Evolutionary conservation across 1,140 invertebrate species (phyloP), one percentile per base, ranked within the genome.

Genomic region (Formica selysi): DNA sequence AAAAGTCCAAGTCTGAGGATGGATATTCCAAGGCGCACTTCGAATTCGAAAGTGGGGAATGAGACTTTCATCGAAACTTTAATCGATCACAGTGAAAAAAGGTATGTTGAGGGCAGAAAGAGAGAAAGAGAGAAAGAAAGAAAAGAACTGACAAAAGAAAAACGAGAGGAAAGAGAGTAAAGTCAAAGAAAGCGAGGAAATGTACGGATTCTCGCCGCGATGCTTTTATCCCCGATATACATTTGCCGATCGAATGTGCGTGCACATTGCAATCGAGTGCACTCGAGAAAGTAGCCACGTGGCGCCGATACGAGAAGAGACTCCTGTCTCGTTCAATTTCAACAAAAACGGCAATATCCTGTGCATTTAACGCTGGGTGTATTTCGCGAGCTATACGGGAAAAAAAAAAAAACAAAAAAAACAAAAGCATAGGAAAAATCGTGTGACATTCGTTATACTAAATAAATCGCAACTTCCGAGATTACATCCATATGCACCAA

Each of bases 251-350:
- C 36, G 48, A 51, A 51, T 51, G 54, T 74, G 79, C 68, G 79
- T 73, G 68, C 74, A 26, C 61, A 54, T 22, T 51, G 71, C 71
- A 59, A 87, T 87, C 73, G 87, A 87, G 79, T 61, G 67, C 73
- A 78, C 73, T 89, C 51, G 86, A 85, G 80, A 89, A 89, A 89
- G 73, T 73, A 74, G 68, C 51, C 71, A 65, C 57, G 64, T 83
- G 79, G 68, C 44, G 54, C 26, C 68, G 68, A 74, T 73, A 74
- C 26, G 79, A 61, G 51, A 26, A 38, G 26, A 74, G 26, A 62
- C 29, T 61, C 19, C 26, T 48, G 57, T 7, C 38, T n/a, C n/a
- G 19, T 22, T 48, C 38, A 0, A 51, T 22, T 26, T 11, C 29
- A 29, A 26, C 16, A 68, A 80, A 80, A 57, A 80, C 1, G 41